phyloP scores from a whole-genome alignment of 1,140 invertebrate species.

The Uloborus diversus region DNA sequence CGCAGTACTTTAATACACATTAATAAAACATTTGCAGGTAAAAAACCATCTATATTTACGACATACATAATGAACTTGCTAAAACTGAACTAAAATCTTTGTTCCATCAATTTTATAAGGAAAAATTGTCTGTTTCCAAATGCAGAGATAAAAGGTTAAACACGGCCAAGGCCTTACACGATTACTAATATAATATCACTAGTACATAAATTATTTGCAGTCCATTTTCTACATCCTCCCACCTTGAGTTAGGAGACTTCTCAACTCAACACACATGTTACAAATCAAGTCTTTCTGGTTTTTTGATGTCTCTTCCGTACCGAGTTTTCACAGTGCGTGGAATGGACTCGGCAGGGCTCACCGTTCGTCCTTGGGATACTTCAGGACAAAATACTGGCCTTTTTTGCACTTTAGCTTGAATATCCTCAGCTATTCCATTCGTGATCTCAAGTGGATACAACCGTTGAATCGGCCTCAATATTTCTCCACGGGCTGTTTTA shows the following conservation, averaged over 20 bases:
- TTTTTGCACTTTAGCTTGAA: neutral
- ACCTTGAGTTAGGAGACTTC: neutral
- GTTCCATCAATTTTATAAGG: no score
- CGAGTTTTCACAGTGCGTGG: slow-evolving; percentile 21
- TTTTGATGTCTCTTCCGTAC: neutral
- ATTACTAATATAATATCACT: no score
- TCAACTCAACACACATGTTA: slow-evolving; percentile 2
- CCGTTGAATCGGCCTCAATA: neutral
- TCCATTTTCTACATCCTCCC: no score
- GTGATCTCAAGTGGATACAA: neutral
- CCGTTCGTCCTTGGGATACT: neutral
- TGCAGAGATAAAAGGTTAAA: no score
- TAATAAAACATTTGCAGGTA: no score
- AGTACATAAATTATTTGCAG: no score
- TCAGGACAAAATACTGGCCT: neutral
- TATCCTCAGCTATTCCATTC: neutral
- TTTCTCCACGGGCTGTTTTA: neutral
- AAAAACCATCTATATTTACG: no score
- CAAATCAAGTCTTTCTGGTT: slow-evolving; percentile 20
- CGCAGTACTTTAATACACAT: no score
- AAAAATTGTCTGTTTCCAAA: no score
- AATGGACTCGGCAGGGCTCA: neutral
- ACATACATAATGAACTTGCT: no score
- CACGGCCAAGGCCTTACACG: no score
- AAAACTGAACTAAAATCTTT: no score